Evolutionary conservation across 2,888 invertebrate genomes (phyloP).

Genomic region (Scelioninae gen. 1): DNA sequence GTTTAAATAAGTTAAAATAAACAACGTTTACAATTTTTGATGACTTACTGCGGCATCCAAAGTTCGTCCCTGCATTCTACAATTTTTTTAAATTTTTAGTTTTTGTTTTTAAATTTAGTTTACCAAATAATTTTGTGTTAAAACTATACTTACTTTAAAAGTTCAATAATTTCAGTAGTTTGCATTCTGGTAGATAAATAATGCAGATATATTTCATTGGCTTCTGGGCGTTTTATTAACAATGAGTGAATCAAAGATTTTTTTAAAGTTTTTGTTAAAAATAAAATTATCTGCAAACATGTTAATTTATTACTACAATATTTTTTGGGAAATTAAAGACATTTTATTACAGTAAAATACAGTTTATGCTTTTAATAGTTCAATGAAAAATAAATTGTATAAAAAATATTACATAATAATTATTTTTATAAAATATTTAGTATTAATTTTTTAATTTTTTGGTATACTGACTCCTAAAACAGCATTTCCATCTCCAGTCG

Average conservation of each 20-base stretch:
- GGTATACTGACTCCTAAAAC: conserved; percentile 87
- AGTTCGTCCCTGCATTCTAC: conserved; percentile 88
- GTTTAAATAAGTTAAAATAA: not conserved
- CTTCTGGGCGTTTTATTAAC: conserved; percentile 88
- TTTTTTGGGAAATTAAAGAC: not conserved
- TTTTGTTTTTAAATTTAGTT: conserved; percentile 9
- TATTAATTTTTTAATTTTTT: no score
- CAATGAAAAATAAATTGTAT: not conserved
- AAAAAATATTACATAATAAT: not conserved
- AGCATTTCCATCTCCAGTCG: conserved; percentile 91
- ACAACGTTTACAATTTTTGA: not conserved
- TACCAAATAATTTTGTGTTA: not conserved
- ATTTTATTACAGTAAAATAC: not conserved
- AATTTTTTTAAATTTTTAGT: conserved; percentile 73
- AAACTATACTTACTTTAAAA: conserved; percentile 87
- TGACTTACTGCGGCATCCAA: conserved; percentile 88
- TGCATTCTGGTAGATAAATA: conserved; percentile 89
- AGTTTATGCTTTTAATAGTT: not conserved
- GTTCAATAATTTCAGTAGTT: conserved; percentile 88
- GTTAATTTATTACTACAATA: not conserved
- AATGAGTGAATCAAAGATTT: conserved; percentile 89
- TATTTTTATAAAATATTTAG: no score
- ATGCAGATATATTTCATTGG: conserved; percentile 90
- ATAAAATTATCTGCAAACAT: conserved; percentile 89
- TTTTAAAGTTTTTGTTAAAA: conserved; percentile 90